Percentiles rank a stretch among this genome's conserved stretches.
phyloP scores from a whole-genome alignment of 1,140 invertebrate genomes.

The Dolichoris vasculosae region DNA sequence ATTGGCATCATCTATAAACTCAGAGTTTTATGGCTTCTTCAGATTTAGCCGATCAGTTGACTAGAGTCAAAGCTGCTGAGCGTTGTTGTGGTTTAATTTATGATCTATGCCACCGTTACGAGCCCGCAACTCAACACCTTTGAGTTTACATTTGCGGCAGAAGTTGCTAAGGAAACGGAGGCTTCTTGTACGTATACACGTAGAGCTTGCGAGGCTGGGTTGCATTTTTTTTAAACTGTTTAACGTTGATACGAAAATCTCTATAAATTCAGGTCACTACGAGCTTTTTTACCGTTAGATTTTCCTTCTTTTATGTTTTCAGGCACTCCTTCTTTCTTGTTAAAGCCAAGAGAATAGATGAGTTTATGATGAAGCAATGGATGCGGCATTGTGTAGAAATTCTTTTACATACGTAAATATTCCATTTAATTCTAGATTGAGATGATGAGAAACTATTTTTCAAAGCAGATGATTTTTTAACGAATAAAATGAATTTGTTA shows the following conservation, averaged over 20 bases:
- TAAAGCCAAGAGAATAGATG: neutral
- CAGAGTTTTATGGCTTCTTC: conserved; percentile 55
- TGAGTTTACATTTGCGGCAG: neutral
- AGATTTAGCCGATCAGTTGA: conserved; percentile 58
- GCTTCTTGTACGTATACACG: neutral
- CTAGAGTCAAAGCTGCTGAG: neutral
- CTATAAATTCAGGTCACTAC: conserved; percentile 18
- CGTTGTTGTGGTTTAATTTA: conserved; percentile 59
- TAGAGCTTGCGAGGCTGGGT: neutral
- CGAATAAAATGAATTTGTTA: no score
- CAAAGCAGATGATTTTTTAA: no score
- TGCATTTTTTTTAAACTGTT: conserved; percentile 23
- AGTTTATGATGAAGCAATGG: neutral
- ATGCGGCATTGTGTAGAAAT: neutral
- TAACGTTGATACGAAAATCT: conserved; percentile 11
- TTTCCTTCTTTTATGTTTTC: neutral
- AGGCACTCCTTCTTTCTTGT: neutral
- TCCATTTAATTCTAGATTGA: no score
- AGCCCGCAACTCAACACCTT: neutral
- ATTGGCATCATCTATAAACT: conserved; percentile 44
- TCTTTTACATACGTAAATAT: no score
- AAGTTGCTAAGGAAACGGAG: conserved; percentile 16
- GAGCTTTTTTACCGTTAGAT: neutral
- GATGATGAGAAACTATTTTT: no score
- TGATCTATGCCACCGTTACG: conserved; percentile 51